phyloP scores from a whole-genome alignment of 53 echinoderm and acorn worm species.

The Echinometra lucunter region DNA sequence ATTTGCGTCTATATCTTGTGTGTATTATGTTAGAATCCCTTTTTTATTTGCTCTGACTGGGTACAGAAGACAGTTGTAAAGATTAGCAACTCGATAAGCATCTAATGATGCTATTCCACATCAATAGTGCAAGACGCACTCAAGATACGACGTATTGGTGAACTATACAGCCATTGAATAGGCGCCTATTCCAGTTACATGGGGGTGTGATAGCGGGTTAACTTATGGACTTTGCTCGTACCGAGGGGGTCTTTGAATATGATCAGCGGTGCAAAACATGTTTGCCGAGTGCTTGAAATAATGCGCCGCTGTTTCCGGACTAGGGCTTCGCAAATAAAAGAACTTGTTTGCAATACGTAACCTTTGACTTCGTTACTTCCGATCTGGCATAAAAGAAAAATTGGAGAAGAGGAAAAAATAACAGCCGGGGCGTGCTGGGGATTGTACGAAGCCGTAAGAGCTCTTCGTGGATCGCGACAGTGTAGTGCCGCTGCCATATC shows the following conservation, averaged over 20 bases:
- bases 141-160: background rate
- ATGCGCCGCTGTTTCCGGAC: slow-evolving; percentile 63
- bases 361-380: slow-evolving; percentile 67
- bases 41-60: background rate
- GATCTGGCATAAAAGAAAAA: slow-evolving; percentile 60
- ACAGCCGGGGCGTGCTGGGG: slow-evolving; percentile 25
- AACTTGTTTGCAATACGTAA: slow-evolving; percentile 52
- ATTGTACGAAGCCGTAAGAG: background rate
- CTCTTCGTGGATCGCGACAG: background rate
- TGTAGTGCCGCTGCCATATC: background rate
- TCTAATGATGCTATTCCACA: background rate
- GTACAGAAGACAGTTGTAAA: background rate
- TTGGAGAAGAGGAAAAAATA: slow-evolving; percentile 35
- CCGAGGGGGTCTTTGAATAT: slow-evolving; percentile 27
- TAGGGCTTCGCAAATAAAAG: slow-evolving; percentile 61
- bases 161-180: slow-evolving; percentile 24
- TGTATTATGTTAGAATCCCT: background rate
- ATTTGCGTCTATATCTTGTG: too few species aligned
- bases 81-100: background rate
- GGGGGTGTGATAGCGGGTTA: slow-evolving; percentile 1
- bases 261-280: slow-evolving; percentile 65
- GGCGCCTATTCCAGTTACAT: background rate
- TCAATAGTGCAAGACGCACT: background rate
- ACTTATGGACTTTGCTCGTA: slow-evolving; percentile 43
- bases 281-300: slow-evolving; percentile 61